These are phyloP conservation scores for Oreochromis tanganicae DNA, from an alignment of 2,113 vertebrate species.

Conservation along the genomic window DNA sequence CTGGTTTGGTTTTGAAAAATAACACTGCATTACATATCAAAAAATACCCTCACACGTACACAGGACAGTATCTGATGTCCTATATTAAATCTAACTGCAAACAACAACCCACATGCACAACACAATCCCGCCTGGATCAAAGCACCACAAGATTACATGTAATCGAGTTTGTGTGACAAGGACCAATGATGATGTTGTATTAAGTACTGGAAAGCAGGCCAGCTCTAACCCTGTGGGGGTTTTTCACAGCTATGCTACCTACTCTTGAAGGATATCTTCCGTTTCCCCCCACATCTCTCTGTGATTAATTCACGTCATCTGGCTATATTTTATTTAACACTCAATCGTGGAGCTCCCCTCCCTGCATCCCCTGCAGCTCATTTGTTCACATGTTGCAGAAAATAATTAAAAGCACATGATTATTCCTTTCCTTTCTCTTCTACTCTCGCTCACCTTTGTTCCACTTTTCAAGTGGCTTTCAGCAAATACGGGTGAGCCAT, in stretches of 20 bases:
- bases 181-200: slow-evolving; percentile 53
- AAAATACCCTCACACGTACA: not conserved
- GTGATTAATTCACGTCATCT: slow-evolving; percentile 58
- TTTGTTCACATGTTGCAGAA: slow-evolving; percentile 18
- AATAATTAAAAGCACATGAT: slow-evolving; percentile 26
- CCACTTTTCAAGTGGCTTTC: not conserved
- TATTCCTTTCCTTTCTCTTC: not conserved
- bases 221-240: slow-evolving; percentile 21
- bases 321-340: slow-evolving; percentile 67
- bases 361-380: slow-evolving; percentile 7
- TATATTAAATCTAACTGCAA: not conserved
- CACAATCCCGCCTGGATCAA: slow-evolving; percentile 16
- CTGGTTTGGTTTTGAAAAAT: not conserved
- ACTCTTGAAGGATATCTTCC: slow-evolving; percentile 49
- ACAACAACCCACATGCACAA: slow-evolving; percentile 3
- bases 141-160: slow-evolving; percentile 12
- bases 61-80: not conserved
- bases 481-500: not conserved
- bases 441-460: not conserved
- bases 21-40: not conserved
- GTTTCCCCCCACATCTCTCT: slow-evolving; percentile 40
- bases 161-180: slow-evolving; percentile 52
- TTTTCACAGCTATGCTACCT: slow-evolving; percentile 18
- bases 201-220: slow-evolving; percentile 36
- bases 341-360: slow-evolving; percentile 32